Evolutionary conservation across 2,113 vertebrate genomes (phyloP), one percentile per base, ranked within the genome.

Genomic region (Takifugu bimaculatus): DNA sequence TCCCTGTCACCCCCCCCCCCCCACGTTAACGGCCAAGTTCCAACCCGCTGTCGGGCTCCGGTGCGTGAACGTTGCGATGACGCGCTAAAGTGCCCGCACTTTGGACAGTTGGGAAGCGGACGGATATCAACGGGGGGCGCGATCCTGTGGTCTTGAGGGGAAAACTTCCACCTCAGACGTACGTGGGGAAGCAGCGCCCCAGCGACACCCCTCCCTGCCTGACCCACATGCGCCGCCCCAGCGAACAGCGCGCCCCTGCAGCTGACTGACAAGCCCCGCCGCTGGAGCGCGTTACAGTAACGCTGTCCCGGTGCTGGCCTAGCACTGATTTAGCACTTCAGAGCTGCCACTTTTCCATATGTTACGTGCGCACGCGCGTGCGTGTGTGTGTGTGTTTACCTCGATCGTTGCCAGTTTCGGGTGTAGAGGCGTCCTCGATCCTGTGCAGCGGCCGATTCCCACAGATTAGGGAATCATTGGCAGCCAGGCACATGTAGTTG

Each of bases 401-500:
- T 89, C 85, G 79, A 48, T 83, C 28, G 80, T 70, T 64, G 83
- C 80, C 81, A 74, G 84, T 74, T 63, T 65, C 56, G 65, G 80
- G 66, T 74, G 81, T 78, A 62, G 79, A 81, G 58, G 77, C 82
- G 87, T 90, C 87, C 87, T 88, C 83, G 6, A 47, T 80, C 63
- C 77, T 70, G 83, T 39, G 35, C 35, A 81, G 79, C 78, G 66
- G 50, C 72, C 60, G 80, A 78, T 70, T 74, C 68, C 69, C 68
- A 25, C 64, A 74, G 78, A 78, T 88, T 70, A 87, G 83, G 81
- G 77, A 77, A 79, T 80, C 86, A 90, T 89, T 72, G 78, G 81
- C 74, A 78, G 79, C 82, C 70, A 70, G 72, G 79, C 83, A 88
- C 85, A 90, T 88, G 86, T 83, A 88, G 83, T 77, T 80, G 49